phyloP scores from a whole-genome alignment of 2,888 invertebrate genomes.

The Teleogryllus oceanicus region DNA sequence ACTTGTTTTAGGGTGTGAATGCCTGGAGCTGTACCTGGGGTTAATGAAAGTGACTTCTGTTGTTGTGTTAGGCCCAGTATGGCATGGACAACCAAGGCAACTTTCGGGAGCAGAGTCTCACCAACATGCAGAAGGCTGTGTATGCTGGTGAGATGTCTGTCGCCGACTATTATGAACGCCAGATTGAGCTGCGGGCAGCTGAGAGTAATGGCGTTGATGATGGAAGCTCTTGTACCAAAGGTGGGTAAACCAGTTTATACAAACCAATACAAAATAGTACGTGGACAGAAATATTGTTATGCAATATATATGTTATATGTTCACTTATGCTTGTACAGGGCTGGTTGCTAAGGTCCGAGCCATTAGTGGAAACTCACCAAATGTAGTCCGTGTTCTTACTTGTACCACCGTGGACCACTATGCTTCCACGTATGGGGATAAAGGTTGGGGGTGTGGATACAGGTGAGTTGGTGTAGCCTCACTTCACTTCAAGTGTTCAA shows the following conservation, averaged over 20 bases:
- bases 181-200: constrained; percentile 69
- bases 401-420: constrained; percentile 83
- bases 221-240: constrained; percentile 75
- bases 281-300: background rate
- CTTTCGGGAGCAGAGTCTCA: constrained; percentile 72
- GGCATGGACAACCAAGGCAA: constrained; percentile 87
- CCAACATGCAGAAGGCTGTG: constrained; percentile 75
- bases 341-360: constrained; percentile 42
- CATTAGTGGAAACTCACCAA: constrained; percentile 52
- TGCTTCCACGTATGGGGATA: constrained; percentile 81
- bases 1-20: no score
- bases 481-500: background rate
- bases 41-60: background rate
- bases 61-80: constrained; percentile 65
- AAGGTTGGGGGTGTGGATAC: constrained; percentile 92
- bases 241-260: constrained; percentile 45
- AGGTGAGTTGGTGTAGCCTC: constrained; percentile 41
- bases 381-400: constrained; percentile 66
- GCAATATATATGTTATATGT: background rate
- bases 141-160: constrained; percentile 82
- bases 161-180: constrained; percentile 79
- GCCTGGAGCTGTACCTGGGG: no score
- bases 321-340: constrained; percentile 36
- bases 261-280: background rate
- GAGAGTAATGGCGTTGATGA: constrained; percentile 78